These are phyloP conservation scores for Podabrus alpinus DNA, from an alignment of 2,888 invertebrate genomes.

Conservation along the genomic window DNA sequence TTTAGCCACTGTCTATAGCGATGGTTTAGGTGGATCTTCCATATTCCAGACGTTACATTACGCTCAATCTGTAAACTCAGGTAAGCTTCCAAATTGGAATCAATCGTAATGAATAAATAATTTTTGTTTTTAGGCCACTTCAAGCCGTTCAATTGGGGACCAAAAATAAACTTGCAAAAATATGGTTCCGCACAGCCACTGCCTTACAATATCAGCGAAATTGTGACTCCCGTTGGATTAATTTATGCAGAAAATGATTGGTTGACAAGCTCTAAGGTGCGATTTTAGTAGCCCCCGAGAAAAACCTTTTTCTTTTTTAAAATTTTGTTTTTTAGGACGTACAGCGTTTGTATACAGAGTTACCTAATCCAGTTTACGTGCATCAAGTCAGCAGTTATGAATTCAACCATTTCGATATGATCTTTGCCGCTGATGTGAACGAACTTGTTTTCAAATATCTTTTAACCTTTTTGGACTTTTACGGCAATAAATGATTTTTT, in stretches of 20 bases:
- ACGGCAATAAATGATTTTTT: not conserved
- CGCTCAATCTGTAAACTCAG: slow-evolving; percentile 57
- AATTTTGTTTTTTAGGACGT: slow-evolving; percentile 57
- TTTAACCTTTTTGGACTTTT: slow-evolving; percentile 33
- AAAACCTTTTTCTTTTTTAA: not conserved
- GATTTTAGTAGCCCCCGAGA: too few species aligned
- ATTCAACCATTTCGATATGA: slow-evolving; percentile 60
- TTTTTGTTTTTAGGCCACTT: slow-evolving; percentile 46
- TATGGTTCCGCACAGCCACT: slow-evolving; percentile 61
- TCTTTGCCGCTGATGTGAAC: slow-evolving; percentile 56
- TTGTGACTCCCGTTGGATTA: slow-evolving; percentile 61
- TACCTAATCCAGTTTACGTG: slow-evolving; percentile 53
- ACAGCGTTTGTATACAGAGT: slow-evolving; percentile 55
- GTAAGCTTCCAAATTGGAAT: slow-evolving; percentile 35
- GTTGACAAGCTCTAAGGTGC: slow-evolving; percentile 56
- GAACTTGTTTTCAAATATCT: slow-evolving; percentile 52
- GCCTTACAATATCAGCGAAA: slow-evolving; percentile 58
- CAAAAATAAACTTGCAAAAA: slow-evolving; percentile 50
- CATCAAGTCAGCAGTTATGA: slow-evolving; percentile 41
- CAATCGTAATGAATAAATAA: too few species aligned
- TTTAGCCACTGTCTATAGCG: not conserved
- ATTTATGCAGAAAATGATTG: slow-evolving; percentile 67
- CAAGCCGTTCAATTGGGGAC: slow-evolving; percentile 55
- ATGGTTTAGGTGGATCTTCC: slow-evolving; percentile 48
- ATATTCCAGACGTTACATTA: slow-evolving; percentile 59